Evolutionary conservation across 2,113 vertebrate genomes (phyloP).

Genomic region (Ptyas mucosa): DNA sequence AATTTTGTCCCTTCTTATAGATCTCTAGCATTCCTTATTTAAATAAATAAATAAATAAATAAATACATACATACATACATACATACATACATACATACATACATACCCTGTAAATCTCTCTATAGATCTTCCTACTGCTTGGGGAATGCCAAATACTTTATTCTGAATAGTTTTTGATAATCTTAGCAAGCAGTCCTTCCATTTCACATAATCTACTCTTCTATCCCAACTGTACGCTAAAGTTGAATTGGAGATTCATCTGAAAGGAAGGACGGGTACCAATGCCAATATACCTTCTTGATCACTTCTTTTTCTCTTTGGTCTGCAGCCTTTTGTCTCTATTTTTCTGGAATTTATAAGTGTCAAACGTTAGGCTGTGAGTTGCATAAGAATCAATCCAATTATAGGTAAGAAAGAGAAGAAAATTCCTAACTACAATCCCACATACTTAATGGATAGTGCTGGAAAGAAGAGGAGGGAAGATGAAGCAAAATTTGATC

Average conservation of each 20-base stretch:
- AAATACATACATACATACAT: too few relatives aligned
- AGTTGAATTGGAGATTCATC: not conserved
- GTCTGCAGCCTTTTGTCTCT: not conserved
- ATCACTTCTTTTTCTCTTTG: conserved; percentile 27
- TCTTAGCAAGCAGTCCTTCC: not conserved
- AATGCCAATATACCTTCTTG: conserved; percentile 7
- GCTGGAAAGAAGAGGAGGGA: not conserved
- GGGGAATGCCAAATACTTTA: conserved; percentile 16
- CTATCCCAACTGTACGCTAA: not conserved
- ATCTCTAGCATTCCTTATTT: not conserved
- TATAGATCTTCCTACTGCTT: not conserved
- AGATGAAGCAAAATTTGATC: not conserved
- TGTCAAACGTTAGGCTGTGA: conserved; percentile 18
- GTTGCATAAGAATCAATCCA: conserved; percentile 25
- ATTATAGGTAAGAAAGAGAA: conserved; percentile 26
- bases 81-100: too few relatives aligned
- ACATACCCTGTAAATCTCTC: not conserved
- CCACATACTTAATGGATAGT: conserved; percentile 1
- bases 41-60: too few relatives aligned
- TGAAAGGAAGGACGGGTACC: not conserved
- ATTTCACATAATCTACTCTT: conserved; percentile 5
- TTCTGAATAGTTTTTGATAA: not conserved
- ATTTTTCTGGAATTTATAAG: conserved; percentile 30
- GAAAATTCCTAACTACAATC: conserved; percentile 11
- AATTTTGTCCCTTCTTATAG: not conserved